Percentiles rank a stretch among this genome's conserved stretches.
phyloP scores from a whole-genome alignment of 2,113 vertebrate species.

The Typhlomys cinereus region DNA sequence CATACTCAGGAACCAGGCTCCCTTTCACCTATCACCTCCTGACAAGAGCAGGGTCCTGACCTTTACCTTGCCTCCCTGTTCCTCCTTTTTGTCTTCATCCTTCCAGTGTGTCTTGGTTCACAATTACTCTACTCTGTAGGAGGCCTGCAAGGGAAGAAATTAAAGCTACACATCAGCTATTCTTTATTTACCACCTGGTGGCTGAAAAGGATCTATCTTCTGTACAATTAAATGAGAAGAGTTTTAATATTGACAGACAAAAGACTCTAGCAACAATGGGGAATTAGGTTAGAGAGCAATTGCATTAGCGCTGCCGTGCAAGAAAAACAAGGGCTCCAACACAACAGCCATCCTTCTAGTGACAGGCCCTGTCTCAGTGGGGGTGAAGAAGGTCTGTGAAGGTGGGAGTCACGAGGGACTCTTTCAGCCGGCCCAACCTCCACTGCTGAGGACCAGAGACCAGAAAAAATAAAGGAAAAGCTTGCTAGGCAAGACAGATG shows the following conservation, averaged over 20 bases:
- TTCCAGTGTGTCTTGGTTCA: slow-evolving; percentile 41
- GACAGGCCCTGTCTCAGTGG: slow-evolving; percentile 43
- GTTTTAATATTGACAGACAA: slow-evolving; percentile 84
- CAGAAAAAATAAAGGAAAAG: too few relatives aligned
- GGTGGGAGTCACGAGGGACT: too few relatives aligned
- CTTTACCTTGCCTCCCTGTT: background rate
- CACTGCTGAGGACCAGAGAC: too few relatives aligned
- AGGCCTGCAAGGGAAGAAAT: slow-evolving; percentile 74
- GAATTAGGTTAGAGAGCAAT: slow-evolving; percentile 85
- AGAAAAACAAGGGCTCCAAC: slow-evolving; percentile 66
- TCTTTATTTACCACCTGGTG: slow-evolving; percentile 71
- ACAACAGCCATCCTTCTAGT: slow-evolving; percentile 71
- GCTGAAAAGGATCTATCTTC: slow-evolving; percentile 73
- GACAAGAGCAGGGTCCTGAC: background rate
- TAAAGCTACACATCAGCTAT: slow-evolving; percentile 67
- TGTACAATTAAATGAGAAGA: slow-evolving; percentile 83
- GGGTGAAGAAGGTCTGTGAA: background rate
- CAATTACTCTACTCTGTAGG: slow-evolving; percentile 62
- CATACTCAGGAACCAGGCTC: fast-evolving
- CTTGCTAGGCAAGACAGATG: too few relatives aligned
- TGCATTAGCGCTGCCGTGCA: slow-evolving; percentile 79
- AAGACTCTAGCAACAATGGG: slow-evolving; percentile 80
- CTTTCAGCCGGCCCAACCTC: too few relatives aligned
- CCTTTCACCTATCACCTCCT: background rate
- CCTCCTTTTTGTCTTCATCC: slow-evolving; percentile 54